A percentile compares a stretch with the other conserved stretches of the same genome.
Conservation (phyloP, 2,113 vertebrate genomes). For the Nesospiza acunhae region DNA sequence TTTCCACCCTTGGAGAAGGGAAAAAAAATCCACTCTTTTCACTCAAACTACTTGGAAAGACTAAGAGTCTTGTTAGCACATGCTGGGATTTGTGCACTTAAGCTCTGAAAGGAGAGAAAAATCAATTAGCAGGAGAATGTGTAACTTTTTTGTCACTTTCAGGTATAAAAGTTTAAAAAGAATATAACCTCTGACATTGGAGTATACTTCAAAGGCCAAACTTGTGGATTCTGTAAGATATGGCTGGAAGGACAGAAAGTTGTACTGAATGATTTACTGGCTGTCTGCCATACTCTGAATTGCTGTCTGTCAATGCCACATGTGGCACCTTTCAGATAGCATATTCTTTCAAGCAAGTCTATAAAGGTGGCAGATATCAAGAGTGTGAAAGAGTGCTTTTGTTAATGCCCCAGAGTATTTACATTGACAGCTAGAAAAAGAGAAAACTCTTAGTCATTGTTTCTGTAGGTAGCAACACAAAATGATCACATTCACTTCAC, state of each 20-base stretch:
- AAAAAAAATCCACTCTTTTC: background rate
- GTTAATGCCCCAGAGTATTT: background rate
- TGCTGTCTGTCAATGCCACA: constrained; percentile 40
- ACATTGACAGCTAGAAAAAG: background rate
- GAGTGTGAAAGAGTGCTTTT: background rate
- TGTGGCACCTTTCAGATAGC: constrained; percentile 42
- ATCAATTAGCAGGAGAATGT: constrained; percentile 18
- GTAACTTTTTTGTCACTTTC: background rate
- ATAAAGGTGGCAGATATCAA: background rate
- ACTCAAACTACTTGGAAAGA: background rate
- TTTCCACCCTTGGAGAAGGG: background rate
- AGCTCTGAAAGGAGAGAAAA: background rate
- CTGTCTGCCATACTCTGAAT: constrained; percentile 11
- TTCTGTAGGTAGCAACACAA: background rate
- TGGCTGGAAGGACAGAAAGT: background rate
- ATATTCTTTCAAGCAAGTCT: constrained; percentile 19
- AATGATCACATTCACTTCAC: background rate
- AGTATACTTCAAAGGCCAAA: background rate
- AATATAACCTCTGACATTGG: constrained; percentile 14
- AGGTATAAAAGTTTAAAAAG: constrained; percentile 13
- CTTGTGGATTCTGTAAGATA: background rate
- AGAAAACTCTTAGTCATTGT: background rate
- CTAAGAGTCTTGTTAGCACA: background rate
- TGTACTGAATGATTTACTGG: constrained; percentile 50
- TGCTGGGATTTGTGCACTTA: background rate